phyloP scores from a whole-genome alignment of 1,140 invertebrate genomes.

The Conus betulinus region DNA sequence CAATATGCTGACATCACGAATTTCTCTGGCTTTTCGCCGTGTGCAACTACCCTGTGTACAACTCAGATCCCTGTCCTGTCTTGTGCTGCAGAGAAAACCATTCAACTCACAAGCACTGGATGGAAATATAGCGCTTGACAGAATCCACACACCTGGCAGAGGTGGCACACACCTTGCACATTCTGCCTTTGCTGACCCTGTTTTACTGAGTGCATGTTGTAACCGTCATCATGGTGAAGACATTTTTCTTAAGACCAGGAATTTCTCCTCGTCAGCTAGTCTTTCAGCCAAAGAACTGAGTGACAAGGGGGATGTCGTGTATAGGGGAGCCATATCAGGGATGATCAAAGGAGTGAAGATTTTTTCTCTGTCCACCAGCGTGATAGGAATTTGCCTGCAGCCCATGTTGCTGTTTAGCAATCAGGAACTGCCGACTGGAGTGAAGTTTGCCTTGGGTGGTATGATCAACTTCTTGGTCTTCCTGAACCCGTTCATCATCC shows the following conservation, averaged over 20 bases:
- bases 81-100: not conserved
- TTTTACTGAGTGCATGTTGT: not conserved
- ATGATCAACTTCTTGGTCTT: slow-evolving; percentile 88
- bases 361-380: slow-evolving; percentile 87
- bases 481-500: slow-evolving; percentile 87
- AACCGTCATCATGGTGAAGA: too few species aligned
- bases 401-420: slow-evolving; percentile 82
- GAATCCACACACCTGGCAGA: not conserved
- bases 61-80: not conserved
- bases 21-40: not conserved
- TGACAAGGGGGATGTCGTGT: slow-evolving; percentile 75
- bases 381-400: slow-evolving; percentile 82
- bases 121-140: not conserved
- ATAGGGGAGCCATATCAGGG: slow-evolving; percentile 81
- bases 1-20: not conserved
- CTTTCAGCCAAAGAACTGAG: slow-evolving; percentile 46
- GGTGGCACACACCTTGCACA: not conserved
- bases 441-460: slow-evolving; percentile 80
- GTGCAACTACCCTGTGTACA: not conserved
- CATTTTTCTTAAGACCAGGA: not conserved
- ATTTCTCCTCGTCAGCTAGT: not conserved
- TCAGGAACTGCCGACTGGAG: slow-evolving; percentile 65
- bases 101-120: not conserved
- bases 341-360: slow-evolving; percentile 86
- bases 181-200: not conserved